These are phyloP conservation scores for Eciton burchellii DNA, from an alignment of 1,140 invertebrate genomes.

Conservation along the genomic window DNA sequence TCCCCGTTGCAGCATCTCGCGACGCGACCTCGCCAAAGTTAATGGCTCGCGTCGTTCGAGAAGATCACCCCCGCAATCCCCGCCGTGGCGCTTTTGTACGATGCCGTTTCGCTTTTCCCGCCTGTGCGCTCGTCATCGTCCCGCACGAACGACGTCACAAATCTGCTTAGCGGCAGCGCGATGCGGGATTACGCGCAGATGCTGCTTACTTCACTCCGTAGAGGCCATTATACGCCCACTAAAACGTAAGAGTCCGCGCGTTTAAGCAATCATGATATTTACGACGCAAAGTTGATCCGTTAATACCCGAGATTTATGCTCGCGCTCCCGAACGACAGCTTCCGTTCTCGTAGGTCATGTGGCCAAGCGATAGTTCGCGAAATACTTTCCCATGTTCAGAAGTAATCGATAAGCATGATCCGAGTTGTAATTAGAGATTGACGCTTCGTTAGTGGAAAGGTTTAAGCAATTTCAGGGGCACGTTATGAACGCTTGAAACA, in stretches of 20 bases:
- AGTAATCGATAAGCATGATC: conserved; percentile 40
- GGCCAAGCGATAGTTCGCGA: not conserved
- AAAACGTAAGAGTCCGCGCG: not conserved
- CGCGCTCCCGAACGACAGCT: conserved; percentile 40
- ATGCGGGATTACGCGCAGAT: not conserved
- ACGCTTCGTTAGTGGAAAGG: not conserved
- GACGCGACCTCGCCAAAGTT: conserved; percentile 17
- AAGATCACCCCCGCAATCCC: conserved; percentile 40
- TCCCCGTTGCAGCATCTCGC: not conserved
- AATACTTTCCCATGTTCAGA: conserved; percentile 19
- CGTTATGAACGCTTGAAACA: not conserved
- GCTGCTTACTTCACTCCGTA: not conserved
- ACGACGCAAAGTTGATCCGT: conserved; percentile 30
- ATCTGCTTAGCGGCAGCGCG: conserved; percentile 31
- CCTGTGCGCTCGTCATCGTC: conserved; percentile 39
- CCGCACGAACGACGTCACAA: conserved; percentile 46
- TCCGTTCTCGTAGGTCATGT: conserved; percentile 15
- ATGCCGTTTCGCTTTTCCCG: conserved; percentile 19
- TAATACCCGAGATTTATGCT: conserved; percentile 47
- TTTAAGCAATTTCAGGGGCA: not conserved
- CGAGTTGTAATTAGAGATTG: not conserved
- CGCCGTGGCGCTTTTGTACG: conserved; percentile 26
- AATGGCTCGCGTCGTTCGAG: conserved; percentile 10
- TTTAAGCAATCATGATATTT: conserved; percentile 34
- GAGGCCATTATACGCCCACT: conserved; percentile 28